phyloP scores from a whole-genome alignment of 2,797 vertebrate species.

The Cuniculus paca region DNA sequence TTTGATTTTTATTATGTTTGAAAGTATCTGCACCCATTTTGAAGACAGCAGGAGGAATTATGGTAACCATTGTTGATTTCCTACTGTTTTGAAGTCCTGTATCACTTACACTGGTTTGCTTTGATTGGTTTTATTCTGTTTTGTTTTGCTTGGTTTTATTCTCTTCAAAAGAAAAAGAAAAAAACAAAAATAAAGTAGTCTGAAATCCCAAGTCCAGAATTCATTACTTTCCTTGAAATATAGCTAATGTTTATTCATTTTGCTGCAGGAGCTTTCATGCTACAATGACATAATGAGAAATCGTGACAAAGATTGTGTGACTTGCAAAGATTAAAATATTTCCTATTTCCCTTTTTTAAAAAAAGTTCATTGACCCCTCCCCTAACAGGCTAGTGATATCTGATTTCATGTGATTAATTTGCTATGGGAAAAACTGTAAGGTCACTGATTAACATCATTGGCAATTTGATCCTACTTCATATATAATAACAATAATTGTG shows the following conservation, averaged over 20 bases:
- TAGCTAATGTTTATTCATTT: background rate
- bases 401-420: background rate
- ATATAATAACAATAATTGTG: background rate
- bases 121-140: too few relatives aligned
- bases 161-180: too few relatives aligned
- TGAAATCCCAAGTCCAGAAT: slow-evolving; percentile 13
- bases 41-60: too few relatives aligned
- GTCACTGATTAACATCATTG: background rate
- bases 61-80: too few relatives aligned
- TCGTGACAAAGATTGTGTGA: background rate
- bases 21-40: too few relatives aligned
- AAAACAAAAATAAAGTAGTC: slow-evolving; percentile 1
- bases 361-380: background rate
- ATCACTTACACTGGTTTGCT: too few relatives aligned
- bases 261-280: background rate
- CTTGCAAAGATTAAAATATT: slow-evolving; percentile 1
- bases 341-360: background rate
- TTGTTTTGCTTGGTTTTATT: too few relatives aligned
- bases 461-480: background rate
- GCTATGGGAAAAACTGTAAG: background rate
- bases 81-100: too few relatives aligned
- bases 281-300: background rate
- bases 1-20: too few relatives aligned
- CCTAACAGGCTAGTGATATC: slow-evolving; percentile 1
- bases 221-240: slow-evolving; percentile 25